Evolutionary conservation across 2,113 vertebrate genomes (phyloP), one percentile per base, ranked within the genome.

Genomic region (Paratilapia polleni): DNA sequence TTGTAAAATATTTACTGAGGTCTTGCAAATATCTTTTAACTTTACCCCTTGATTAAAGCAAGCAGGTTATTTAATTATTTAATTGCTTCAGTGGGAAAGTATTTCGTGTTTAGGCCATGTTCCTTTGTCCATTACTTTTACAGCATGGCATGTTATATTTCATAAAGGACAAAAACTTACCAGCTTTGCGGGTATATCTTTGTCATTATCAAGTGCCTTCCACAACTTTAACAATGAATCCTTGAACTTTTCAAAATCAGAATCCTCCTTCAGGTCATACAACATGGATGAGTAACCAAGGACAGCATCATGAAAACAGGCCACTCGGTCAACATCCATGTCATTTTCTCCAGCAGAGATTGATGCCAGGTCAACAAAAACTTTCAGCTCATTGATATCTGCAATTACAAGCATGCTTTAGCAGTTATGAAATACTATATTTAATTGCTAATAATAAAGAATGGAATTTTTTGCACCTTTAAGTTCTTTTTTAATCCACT

Each of bases 321-420:
- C 96, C 73, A 98, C 97, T 0, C 97, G 94, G 87, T 97, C 97
- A 73, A 98, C 97, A 1, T 98, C 97, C 78, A 97, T 94, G 93
- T 98, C 97, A 1, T 97, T 98, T 94, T 98, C 97, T 66, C 97
- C 97, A 3, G 97, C 97, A 6, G 96, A 98, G 88, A 98, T 98
- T 77, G 97, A 97, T 0, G 97, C 97, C 95, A 98, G 83, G 91
- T 98, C 97, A 47, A 98, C 97, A 80, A 98, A 98, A 3, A 98
- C 97, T 57, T 98, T 97, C 88, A 98, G 90, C 82, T 98, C 97
- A 2, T 95, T 97, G 31, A 96, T 94, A 88, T 95, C 97, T 98
- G 82, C 13, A 83, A 84, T 54, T 9, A n/a, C 0, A 83, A n/a
- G 26, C 31, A 31, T 59, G 2, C 2, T 59, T 56, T 28, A 84